Conservation (phyloP, 2,113 vertebrate species). For the Spheniscus mendiculus region DNA sequence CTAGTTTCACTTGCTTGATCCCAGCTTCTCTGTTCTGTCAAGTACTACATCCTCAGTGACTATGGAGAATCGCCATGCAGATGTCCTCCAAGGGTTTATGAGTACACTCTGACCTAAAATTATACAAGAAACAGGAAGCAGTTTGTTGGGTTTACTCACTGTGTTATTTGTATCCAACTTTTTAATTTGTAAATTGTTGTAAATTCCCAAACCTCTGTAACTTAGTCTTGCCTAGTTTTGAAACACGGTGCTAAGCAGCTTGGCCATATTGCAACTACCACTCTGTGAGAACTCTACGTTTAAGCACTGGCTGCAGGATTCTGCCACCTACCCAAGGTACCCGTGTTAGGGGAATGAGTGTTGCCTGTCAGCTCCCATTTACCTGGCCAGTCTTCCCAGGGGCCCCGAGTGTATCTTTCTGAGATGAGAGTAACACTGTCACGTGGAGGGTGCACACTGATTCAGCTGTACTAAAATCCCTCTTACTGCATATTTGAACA, state of each 20-base stretch:
- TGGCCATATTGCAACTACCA: background rate
- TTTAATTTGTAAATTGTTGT: background rate
- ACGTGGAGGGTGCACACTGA: fast-evolving
- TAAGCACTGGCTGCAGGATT: background rate
- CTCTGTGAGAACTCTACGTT: fast-evolving
- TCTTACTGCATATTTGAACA: background rate
- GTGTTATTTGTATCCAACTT: background rate
- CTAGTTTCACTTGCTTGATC: background rate
- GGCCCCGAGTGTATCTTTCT: fast-evolving
- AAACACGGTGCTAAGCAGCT: background rate
- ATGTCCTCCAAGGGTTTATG: background rate
- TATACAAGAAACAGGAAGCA: background rate
- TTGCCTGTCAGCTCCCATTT: background rate
- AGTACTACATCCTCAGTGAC: background rate
- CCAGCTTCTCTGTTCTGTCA: background rate
- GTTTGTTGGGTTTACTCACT: background rate
- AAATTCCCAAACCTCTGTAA: background rate
- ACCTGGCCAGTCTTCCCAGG: background rate
- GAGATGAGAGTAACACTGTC: background rate
- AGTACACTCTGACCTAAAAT: background rate
- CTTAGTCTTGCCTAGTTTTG: background rate
- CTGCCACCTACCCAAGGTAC: fast-evolving
- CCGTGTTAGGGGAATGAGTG: fast-evolving
- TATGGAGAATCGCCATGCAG: background rate
- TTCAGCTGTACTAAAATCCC: too few relatives aligned